Conservation (phyloP, 1,140 invertebrate genomes). For the Penaeus chinensis region DNA sequence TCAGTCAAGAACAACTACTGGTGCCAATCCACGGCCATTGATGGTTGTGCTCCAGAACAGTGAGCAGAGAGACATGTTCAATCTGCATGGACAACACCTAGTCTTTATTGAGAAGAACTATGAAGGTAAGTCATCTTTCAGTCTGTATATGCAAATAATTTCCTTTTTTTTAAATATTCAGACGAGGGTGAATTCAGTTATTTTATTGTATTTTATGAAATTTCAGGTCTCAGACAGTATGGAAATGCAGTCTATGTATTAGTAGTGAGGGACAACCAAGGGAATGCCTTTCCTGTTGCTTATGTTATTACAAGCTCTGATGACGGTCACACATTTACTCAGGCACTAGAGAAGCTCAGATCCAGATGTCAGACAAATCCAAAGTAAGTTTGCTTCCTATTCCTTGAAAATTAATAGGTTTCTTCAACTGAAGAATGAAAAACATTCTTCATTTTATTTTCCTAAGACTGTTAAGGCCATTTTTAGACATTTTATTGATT, state of each 20-base stretch:
- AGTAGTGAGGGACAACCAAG: constrained; percentile 18
- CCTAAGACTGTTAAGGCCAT: neutral
- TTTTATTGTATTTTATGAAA: neutral
- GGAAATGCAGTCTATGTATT: constrained; percentile 41
- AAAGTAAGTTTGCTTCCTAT: constrained; percentile 13
- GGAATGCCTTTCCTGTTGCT: constrained; percentile 4
- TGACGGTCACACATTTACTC: constrained; percentile 12
- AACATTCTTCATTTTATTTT: neutral
- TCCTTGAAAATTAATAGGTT: neutral
- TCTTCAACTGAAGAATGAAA: neutral
- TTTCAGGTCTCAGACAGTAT: constrained; percentile 35
- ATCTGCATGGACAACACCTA: constrained; percentile 7
- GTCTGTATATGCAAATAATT: neutral
- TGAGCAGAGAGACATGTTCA: constrained; percentile 23
- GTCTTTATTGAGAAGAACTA: constrained; percentile 48
- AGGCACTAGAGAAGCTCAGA: constrained; percentile 24
- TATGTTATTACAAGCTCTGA: constrained; percentile 38
- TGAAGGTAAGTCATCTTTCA: constrained; percentile 47
- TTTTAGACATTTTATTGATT: neutral
- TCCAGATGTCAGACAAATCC: constrained; percentile 6
- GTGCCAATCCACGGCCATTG: constrained; percentile 39
- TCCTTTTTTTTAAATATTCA: neutral
- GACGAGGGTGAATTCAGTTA: neutral
- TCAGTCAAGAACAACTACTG: constrained; percentile 39
- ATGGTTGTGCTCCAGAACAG: constrained; percentile 46